These are phyloP conservation scores for Hestina assimilis DNA, from an alignment of 1,140 invertebrate genomes.

Conservation along the genomic window DNA sequence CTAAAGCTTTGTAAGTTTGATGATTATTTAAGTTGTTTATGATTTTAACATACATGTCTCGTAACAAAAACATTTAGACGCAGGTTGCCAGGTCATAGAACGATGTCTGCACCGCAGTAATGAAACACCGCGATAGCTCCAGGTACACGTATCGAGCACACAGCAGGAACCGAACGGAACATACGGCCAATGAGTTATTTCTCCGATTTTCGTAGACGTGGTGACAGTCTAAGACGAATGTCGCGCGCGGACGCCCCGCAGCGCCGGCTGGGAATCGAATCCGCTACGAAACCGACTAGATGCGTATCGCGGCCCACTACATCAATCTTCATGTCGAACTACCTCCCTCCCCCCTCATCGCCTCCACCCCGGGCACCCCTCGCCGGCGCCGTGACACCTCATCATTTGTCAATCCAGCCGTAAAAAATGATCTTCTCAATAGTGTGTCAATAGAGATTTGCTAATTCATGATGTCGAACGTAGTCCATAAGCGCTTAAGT, in stretches of 20 bases:
- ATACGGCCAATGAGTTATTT: slow-evolving; percentile 11
- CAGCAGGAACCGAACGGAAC: slow-evolving; percentile 11
- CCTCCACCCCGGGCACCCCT: not conserved
- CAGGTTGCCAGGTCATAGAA: too few species aligned
- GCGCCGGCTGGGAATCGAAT: slow-evolving; percentile 38
- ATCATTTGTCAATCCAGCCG: slow-evolving; percentile 50
- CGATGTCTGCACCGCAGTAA: too few species aligned
- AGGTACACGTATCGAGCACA: not conserved
- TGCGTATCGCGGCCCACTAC: slow-evolving; percentile 47
- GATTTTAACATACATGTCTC: too few species aligned
- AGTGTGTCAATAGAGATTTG: slow-evolving; percentile 12
- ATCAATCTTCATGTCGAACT: slow-evolving; percentile 50
- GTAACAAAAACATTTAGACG: too few species aligned
- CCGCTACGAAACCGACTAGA: slow-evolving; percentile 33
- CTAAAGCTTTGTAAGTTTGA: too few species aligned
- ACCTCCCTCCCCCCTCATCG: slow-evolving; percentile 2
- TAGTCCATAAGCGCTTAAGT: too few species aligned
- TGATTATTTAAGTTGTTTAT: too few species aligned
- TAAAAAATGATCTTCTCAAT: slow-evolving; percentile 45
- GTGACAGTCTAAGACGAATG: slow-evolving; percentile 50
- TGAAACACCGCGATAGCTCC: not conserved
- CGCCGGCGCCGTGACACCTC: slow-evolving; percentile 28
- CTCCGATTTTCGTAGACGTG: slow-evolving; percentile 25
- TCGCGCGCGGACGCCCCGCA: slow-evolving; percentile 34
- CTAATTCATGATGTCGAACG: slow-evolving; percentile 20